Base-by-base conservation (phyloP, 1,140 invertebrate species). In the Formica exsecta region DNA sequence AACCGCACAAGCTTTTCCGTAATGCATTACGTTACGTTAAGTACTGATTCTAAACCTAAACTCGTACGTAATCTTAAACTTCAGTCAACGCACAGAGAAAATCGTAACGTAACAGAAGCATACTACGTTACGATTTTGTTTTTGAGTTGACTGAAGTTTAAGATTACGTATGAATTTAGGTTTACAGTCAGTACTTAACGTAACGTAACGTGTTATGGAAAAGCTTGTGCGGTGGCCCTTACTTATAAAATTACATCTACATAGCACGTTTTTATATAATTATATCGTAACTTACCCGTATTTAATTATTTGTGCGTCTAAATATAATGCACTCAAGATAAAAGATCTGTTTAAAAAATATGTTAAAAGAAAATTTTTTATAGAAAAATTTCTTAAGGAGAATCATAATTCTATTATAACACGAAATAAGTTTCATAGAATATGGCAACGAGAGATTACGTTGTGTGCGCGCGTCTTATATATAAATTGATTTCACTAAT, bases 401-500 rank as follows among this genome's bases (percentile, higher is more conserved):
- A n/a, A 2, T 51, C 13, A 29, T 3, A 32, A 5, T 41, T 19
- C 4, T 51, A 36, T 68, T 68, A 8, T 29, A 13, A 29, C 5
- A 41, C 13, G 44, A 44, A 44, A 2, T 22, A 22, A 22, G 22
- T 54, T 66, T 66, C 16, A 41, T n/a, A 48, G 25, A 38, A 83
- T 44, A 7, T 13, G 13, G 29, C 6, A 5, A 61, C n/a, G 8
- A 32, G 29, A 32, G 29, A 22, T 3, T 66, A 8, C 5, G 4
- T 44, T 22, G 22, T 29, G 22, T 6, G 41, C 25, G 16, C 6
- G 16, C 9, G 3, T 22, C 2, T 59, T 16, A 25, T 61, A 48
- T 5, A 16, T 51, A n/a, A 73, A 51, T n/a, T 22, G 38, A 62
- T 62, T 80, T 70, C 9, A 7, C 32, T 22, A 73, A 54, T n/a